Evolutionary conservation across 2,797 vertebrate species (phyloP), one percentile per base, ranked within the genome.

Genomic region (Eleutherodactylus coqui): DNA sequence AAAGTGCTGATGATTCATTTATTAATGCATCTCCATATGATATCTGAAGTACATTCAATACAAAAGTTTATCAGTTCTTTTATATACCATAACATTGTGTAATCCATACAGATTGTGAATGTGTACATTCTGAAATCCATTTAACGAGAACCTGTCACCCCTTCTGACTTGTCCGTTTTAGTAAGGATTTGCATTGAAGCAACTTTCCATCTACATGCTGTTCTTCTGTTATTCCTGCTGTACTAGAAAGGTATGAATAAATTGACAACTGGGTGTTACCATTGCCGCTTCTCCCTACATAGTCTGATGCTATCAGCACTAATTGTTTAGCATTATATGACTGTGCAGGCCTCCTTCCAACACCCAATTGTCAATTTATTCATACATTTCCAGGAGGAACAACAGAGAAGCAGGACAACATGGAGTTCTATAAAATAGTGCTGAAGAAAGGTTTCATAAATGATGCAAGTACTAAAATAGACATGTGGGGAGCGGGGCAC

Each of bases 1-100:
- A 34, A 64, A 0, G 34, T 64, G 41, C 1, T 70, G 21, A n/a
- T 45, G 4, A 43, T 27, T 27, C 0, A 47, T 64, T 67, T 67
- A 76, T 64, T 76, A 19, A 34, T 62, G 6, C n/a, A 19, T 84
- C 75, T 84, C 36, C 24, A 62, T 76, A 75, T 75, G 14, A 47
- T 34, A 27, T 67, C n/a, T 67, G 32, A 32, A 76, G 17, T 60
- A 75, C 45, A 76, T 64, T 62, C 29, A 51, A 43, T 84, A 77
- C 55, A 84, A 77, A 64, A 11, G 41, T 51, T 77, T 64, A 84
- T 45, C 2, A 75, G 24, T 29, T 10, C 58, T 27, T 79, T 11
- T 58, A 27, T 29, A 79, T 64, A 79, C 43, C 49, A 11, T 51
- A 75, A 29, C 14, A 24, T 32, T 75, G 34, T 38, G 64, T 5